Percentiles rank a stretch among this genome's conserved stretches.
These are phyloP conservation scores for Ernsta delagoae DNA, from an alignment of 2,888 invertebrate genomes.

Conservation along the genomic window DNA sequence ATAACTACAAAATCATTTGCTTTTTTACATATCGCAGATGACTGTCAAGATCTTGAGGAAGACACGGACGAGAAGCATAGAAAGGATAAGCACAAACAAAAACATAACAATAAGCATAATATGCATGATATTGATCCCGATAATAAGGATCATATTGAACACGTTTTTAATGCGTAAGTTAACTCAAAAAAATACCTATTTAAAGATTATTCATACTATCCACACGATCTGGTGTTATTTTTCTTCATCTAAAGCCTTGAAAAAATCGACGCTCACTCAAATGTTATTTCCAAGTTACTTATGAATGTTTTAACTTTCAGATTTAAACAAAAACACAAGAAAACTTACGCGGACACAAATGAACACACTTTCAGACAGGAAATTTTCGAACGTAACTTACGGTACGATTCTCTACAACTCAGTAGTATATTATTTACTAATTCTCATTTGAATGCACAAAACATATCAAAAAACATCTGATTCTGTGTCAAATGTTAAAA, in stretches of 20 bases:
- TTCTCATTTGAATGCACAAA: not conserved
- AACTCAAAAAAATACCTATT: too few relatives aligned
- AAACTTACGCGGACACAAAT: conserved; percentile 48
- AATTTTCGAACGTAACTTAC: conserved; percentile 54
- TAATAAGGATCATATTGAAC: conserved; percentile 57
- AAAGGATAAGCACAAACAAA: conserved; percentile 41
- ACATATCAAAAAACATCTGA: too few relatives aligned
- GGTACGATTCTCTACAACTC: conserved; percentile 44
- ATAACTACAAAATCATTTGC: not conserved
- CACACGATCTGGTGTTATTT: too few relatives aligned
- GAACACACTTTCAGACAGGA: conserved; percentile 54
- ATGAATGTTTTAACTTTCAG: conserved; percentile 42
- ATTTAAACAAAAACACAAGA: conserved; percentile 50
- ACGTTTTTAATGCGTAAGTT: conserved; percentile 57
- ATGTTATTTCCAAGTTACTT: too few relatives aligned
- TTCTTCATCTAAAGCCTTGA: too few relatives aligned
- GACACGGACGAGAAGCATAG: conserved; percentile 40
- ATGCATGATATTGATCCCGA: conserved; percentile 47
- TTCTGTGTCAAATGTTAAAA: too few relatives aligned
- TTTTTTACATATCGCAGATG: conserved; percentile 33
- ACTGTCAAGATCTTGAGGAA: conserved; percentile 36
- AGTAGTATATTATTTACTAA: not conserved
- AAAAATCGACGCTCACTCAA: too few relatives aligned
- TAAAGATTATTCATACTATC: too few relatives aligned
- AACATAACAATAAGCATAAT: too few relatives aligned